These are phyloP conservation scores for Streblospio benedicti DNA, from an alignment of 1,140 invertebrate species.

Conservation along the genomic window DNA sequence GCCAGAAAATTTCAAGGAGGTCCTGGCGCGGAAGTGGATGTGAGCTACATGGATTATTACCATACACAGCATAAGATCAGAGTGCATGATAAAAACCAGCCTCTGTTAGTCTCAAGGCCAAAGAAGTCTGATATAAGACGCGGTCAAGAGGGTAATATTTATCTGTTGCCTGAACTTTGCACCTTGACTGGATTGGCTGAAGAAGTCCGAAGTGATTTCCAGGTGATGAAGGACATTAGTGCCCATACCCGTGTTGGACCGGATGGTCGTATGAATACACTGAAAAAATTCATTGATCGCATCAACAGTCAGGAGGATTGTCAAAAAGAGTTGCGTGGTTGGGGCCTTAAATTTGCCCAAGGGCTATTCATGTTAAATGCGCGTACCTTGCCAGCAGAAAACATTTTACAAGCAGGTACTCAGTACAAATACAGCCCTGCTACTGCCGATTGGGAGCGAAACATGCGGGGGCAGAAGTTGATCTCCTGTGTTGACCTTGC, in stretches of 20 bases:
- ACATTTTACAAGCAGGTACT: slow-evolving; percentile 43
- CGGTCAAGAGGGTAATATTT: slow-evolving; percentile 27
- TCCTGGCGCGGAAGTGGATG: too few species aligned
- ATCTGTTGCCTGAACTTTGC: slow-evolving; percentile 42
- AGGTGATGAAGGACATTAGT: slow-evolving; percentile 42
- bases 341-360: slow-evolving; percentile 64
- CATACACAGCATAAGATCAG: slow-evolving; percentile 58
- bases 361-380: slow-evolving; percentile 48
- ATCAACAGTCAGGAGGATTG: too few species aligned
- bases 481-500: slow-evolving; percentile 46
- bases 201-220: slow-evolving; percentile 35
- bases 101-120: slow-evolving; percentile 51
- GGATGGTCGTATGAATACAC: slow-evolving; percentile 49
- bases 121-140: slow-evolving; percentile 35
- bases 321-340: slow-evolving; percentile 63
- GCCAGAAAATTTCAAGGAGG: too few species aligned
- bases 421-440: slow-evolving; percentile 14
- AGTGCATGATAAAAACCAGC: slow-evolving; percentile 69
- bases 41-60: too few species aligned
- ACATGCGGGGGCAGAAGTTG: slow-evolving; percentile 49
- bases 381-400: slow-evolving; percentile 58
- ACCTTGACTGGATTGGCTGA: slow-evolving; percentile 40
- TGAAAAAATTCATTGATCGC: slow-evolving; percentile 53
- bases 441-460: slow-evolving; percentile 63
- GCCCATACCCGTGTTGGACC: slow-evolving; percentile 60